phyloP scores from a whole-genome alignment of 2,797 vertebrate species.

The Rhinatrema bivittatum region DNA sequence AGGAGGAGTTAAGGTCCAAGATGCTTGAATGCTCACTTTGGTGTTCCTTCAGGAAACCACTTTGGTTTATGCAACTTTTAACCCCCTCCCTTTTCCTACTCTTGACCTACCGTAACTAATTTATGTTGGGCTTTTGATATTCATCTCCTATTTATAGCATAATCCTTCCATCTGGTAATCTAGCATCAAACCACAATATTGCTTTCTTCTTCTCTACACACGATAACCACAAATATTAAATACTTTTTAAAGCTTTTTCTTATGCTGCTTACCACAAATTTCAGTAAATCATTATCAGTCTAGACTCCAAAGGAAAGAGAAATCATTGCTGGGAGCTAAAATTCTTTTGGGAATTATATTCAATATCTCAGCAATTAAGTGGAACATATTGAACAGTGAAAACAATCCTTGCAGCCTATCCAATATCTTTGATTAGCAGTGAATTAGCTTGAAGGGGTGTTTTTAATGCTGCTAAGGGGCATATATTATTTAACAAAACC shows the following conservation, averaged over 20 bases:
- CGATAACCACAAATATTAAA: constrained; percentile 23
- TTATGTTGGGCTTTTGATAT: constrained; percentile 7
- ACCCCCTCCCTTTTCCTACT: not conserved
- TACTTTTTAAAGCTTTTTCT: constrained; percentile 21
- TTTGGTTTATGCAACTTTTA: constrained; percentile 1
- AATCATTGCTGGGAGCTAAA: constrained; percentile 35
- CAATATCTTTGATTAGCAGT: constrained; percentile 6
- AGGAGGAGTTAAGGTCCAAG: not conserved
- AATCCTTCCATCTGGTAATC: constrained; percentile 14
- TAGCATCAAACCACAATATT: not conserved
- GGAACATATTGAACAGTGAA: constrained; percentile 25
- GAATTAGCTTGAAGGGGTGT: not conserved
- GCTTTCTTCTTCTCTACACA: constrained; percentile 1
- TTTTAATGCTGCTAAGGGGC: too few species aligned
- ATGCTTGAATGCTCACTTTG: not conserved
- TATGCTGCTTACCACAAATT: constrained; percentile 13
- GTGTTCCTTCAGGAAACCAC: not conserved
- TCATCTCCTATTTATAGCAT: constrained; percentile 6
- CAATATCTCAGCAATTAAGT: constrained; percentile 38
- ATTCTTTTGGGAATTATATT: constrained; percentile 34
- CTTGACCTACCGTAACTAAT: constrained; percentile 5
- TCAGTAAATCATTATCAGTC: constrained; percentile 42
- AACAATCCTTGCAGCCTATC: constrained; percentile 15
- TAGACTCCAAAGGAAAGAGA: constrained; percentile 33
- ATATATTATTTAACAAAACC: too few species aligned